Conservation (phyloP, 2,113 vertebrate genomes). For the Eolophus roseicapilla region DNA sequence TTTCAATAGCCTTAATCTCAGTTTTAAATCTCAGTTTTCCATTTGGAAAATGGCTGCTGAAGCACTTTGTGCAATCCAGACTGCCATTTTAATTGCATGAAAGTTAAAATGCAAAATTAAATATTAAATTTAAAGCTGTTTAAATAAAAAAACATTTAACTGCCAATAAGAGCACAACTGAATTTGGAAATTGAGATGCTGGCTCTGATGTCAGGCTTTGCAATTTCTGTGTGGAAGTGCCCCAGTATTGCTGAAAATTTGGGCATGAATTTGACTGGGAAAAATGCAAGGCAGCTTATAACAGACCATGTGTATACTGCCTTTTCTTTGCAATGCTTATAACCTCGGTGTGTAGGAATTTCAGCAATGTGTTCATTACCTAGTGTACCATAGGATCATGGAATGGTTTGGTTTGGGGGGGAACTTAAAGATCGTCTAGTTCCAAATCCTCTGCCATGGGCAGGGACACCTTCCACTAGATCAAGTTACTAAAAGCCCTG, state of each 20-base stretch:
- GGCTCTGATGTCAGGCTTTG: neutral
- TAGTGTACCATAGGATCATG: neutral
- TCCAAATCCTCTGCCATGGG: neutral
- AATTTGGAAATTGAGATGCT: neutral
- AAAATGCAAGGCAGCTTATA: neutral
- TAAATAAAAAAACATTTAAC: neutral
- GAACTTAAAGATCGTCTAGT: neutral
- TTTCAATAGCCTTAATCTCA: neutral
- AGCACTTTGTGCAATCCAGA: neutral
- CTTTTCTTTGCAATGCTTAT: neutral
- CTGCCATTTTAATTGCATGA: neutral
- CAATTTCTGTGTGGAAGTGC: neutral
- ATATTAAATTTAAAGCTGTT: neutral
- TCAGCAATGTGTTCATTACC: neutral
- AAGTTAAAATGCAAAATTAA: neutral
- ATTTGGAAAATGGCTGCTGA: neutral
- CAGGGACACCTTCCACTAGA: neutral
- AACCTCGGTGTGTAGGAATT: accelerated
- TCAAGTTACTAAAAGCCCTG: neutral
- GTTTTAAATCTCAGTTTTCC: neutral
- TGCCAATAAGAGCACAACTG: neutral
- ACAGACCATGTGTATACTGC: accelerated
- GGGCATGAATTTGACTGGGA: neutral
- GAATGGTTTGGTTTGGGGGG: neutral
- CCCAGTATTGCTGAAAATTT: neutral